Base-by-base conservation (phyloP, 2,113 vertebrate genomes). In the Caranx ignobilis region DNA sequence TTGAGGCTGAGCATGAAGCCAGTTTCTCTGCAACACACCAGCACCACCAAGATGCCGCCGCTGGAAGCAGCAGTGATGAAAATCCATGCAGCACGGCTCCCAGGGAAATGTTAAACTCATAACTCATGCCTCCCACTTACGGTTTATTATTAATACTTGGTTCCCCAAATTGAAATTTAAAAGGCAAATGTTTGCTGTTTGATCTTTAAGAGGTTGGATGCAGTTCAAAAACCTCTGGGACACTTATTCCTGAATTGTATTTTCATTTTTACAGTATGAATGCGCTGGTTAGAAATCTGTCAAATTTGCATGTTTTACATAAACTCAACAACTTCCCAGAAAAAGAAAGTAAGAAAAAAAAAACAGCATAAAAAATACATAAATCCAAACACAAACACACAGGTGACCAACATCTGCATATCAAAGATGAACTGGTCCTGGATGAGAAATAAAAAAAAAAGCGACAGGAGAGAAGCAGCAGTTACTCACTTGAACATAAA, bases 401-500 rank as follows among this genome's bases (percentile, higher is more conserved):
- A 61, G 37, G 55, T 52, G 54, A 52, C 59, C 47, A 21, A 15
- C 64, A 74, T 75, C 6, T 45, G 59, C 45, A 13, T 54, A 71
- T 76, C 31, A 71, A 73, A 69, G 52, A 15, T 3, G 35, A 52
- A n/a, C 15, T 35, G 55, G 52, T 54, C 1, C 3, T 19, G 31
- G 37, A 37, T 16, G 1, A 39, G 37, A 41, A 75, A 48, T 34
- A 41, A 75, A 50, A 15, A 75, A 50, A 15, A 57, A 54, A 37
- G 11, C 2, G 31, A 83, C 12, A 62, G 13, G 52, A 60, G 55
- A 60, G 50, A 75, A 66, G 64, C 54, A 19, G 43, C 0, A 52
- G 68, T 75, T 70, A 92, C 95, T 94, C 93, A 98, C 98, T 91
- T 99, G 98, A 41, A 98, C 96, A 74, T 99, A 99, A 94, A 99